A percentile compares a stretch with the other conserved stretches of the same genome.
These are phyloP conservation scores for Falco peregrinus DNA, from an alignment of 2,797 vertebrate genomes.

Conservation along the genomic window DNA sequence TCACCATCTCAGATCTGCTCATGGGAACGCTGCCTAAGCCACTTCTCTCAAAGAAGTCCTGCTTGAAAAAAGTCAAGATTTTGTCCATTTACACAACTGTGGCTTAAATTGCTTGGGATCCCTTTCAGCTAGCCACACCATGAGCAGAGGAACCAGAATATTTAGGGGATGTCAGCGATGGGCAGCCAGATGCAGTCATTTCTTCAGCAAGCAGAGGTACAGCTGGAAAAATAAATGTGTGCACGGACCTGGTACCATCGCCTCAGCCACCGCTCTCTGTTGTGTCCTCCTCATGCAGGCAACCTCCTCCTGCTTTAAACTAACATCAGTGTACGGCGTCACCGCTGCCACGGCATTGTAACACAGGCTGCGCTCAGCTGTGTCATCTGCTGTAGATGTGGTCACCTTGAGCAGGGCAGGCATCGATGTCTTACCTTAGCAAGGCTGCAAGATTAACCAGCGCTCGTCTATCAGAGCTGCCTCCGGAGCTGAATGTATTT, in stretches of 20 bases:
- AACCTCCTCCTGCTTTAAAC: not conserved
- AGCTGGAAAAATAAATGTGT: not conserved
- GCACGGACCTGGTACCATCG: not conserved
- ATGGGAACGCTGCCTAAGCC: not conserved
- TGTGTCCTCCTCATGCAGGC: not conserved
- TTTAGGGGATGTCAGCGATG: not conserved
- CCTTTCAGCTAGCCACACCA: not conserved
- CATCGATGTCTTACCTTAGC: not conserved
- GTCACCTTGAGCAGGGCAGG: not conserved
- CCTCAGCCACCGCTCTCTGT: not conserved
- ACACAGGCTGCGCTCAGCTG: accelerated
- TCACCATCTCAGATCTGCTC: not conserved
- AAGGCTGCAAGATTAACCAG: not conserved
- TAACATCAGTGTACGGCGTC: not conserved
- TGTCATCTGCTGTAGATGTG: not conserved
- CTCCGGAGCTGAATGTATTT: not conserved
- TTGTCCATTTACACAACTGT: accelerated
- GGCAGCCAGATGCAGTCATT: not conserved
- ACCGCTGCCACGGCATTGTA: not conserved
- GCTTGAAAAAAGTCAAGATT: not conserved
- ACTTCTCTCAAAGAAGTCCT: not conserved
- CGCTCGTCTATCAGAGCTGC: not conserved
- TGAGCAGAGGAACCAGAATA: not conserved
- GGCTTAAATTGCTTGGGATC: not conserved
- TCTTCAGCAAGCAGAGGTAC: not conserved